Conservation (phyloP, 1,140 invertebrate genomes). For the Thrips palmi region DNA sequence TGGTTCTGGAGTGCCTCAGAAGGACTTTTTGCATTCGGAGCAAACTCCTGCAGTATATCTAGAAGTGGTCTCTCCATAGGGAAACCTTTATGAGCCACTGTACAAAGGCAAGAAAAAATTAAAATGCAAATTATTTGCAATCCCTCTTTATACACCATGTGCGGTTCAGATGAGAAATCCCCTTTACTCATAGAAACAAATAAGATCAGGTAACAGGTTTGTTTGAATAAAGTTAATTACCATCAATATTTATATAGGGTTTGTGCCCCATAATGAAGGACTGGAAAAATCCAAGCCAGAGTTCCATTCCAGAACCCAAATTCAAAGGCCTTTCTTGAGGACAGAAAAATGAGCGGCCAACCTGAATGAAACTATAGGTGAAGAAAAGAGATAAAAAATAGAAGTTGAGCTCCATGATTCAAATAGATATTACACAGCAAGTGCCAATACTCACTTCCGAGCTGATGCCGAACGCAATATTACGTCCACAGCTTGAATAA, state of each 20-base stretch:
- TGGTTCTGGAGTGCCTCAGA: not conserved
- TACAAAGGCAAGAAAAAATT: slow-evolving; percentile 8
- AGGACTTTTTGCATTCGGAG: not conserved
- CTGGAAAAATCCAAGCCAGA: slow-evolving; percentile 55
- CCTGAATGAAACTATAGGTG: slow-evolving; percentile 17
- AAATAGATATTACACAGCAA: slow-evolving; percentile 13
- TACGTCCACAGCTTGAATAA: slow-evolving; percentile 62
- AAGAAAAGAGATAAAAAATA: slow-evolving; percentile 9
- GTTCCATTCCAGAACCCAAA: slow-evolving; percentile 40
- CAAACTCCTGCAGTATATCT: slow-evolving; percentile 2
- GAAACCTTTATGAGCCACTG: slow-evolving; percentile 48
- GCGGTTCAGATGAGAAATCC: too few species aligned
- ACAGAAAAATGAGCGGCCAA: slow-evolving; percentile 34
- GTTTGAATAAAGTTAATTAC: too few species aligned
- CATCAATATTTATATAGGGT: slow-evolving; percentile 57
- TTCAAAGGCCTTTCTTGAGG: slow-evolving; percentile 22
- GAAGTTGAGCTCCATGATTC: slow-evolving; percentile 15
- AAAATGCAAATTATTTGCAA: too few species aligned
- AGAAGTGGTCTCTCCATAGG: slow-evolving; percentile 21
- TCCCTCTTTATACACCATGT: too few species aligned
- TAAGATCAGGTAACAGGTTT: too few species aligned
- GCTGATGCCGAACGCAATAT: slow-evolving; percentile 42
- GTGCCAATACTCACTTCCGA: slow-evolving; percentile 22
- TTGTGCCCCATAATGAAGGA: slow-evolving; percentile 50
- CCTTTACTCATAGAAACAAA: too few species aligned